A percentile compares a stretch with the other conserved stretches of the same genome.
Evolutionary conservation across 2,113 vertebrate species (phyloP).

Genomic region (Xyrauchen texanus): DNA sequence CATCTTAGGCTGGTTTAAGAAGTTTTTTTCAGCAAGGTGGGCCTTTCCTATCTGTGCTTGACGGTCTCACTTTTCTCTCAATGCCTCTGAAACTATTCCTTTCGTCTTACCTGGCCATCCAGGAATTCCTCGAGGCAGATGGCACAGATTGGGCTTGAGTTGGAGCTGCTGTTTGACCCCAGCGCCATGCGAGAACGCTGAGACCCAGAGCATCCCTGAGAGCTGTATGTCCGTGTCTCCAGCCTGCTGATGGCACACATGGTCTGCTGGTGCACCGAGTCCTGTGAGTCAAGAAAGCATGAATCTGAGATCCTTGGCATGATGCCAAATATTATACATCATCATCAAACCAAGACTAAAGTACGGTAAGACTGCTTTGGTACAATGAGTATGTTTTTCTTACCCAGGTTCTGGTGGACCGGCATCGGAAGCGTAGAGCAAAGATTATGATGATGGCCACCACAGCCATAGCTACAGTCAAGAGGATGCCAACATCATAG

Average conservation of each 20-base stretch:
- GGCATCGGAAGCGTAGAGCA: slow-evolving; percentile 85
- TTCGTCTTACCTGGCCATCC: slow-evolving; percentile 88
- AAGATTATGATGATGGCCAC: slow-evolving; percentile 85
- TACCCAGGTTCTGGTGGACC: slow-evolving; percentile 84
- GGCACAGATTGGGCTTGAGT: slow-evolving; percentile 87
- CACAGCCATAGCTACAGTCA: slow-evolving; percentile 87
- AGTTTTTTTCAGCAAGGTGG: too few species aligned
- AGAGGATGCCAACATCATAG: slow-evolving; percentile 91
- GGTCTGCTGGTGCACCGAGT: slow-evolving; percentile 90
- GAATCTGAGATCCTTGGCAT: too few species aligned
- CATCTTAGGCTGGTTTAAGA: too few species aligned
- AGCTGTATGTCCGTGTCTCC: slow-evolving; percentile 84
- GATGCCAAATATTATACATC: too few species aligned
- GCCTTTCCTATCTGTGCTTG: too few species aligned
- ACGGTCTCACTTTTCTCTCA: too few species aligned
- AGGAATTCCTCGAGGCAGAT: slow-evolving; percentile 96
- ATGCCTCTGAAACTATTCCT: too few species aligned
- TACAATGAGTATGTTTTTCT: slow-evolving; percentile 45
- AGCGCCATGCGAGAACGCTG: slow-evolving; percentile 68
- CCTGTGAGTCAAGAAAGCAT: slow-evolving; percentile 66
- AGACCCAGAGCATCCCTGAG: slow-evolving; percentile 68
- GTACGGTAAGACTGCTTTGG: too few species aligned
- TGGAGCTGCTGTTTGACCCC: slow-evolving; percentile 88
- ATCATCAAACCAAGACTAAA: too few species aligned
- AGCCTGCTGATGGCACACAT: slow-evolving; percentile 86